phyloP scores from a whole-genome alignment of 2,888 invertebrate genomes.

The Limnephilus rhombicus region DNA sequence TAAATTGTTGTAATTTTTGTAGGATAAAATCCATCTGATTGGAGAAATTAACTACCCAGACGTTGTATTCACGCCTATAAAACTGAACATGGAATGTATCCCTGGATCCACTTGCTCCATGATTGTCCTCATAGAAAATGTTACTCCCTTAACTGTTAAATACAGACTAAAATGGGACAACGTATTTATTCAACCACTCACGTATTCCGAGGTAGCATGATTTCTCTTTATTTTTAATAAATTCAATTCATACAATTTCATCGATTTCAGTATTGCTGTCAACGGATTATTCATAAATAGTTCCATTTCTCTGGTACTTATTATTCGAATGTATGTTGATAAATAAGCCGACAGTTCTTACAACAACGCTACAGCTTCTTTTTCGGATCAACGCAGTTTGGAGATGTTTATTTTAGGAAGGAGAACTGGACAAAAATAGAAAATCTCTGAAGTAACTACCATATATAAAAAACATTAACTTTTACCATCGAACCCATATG shows the following conservation, averaged over 20 bases:
- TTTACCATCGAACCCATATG: not conserved
- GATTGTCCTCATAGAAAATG: slow-evolving; percentile 46
- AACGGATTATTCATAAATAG: not conserved
- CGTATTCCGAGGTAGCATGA: slow-evolving; percentile 33
- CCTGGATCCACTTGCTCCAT: slow-evolving; percentile 2
- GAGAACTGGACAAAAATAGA: too few relatives aligned
- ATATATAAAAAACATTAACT: not conserved
- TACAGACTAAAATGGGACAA: slow-evolving; percentile 40
- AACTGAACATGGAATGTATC: slow-evolving; percentile 45
- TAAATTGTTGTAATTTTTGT: slow-evolving; percentile 19
- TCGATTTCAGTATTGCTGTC: not conserved
- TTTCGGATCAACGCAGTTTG: too few relatives aligned
- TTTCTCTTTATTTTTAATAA: not conserved
- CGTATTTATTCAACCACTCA: slow-evolving; percentile 44
- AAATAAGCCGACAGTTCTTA: too few relatives aligned
- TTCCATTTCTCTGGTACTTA: too few relatives aligned
- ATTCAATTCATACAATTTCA: too few relatives aligned
- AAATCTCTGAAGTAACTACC: too few relatives aligned
- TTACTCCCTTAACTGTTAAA: slow-evolving; percentile 52
- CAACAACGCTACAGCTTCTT: too few relatives aligned
- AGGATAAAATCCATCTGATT: slow-evolving; percentile 47
- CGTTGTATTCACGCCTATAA: slow-evolving; percentile 39
- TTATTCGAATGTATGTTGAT: too few relatives aligned
- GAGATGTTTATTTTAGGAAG: too few relatives aligned
- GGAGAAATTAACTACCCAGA: slow-evolving; percentile 56